These are phyloP conservation scores for Drosophila trapezifrons DNA, from an alignment of 1,140 invertebrate genomes.

Conservation along the genomic window DNA sequence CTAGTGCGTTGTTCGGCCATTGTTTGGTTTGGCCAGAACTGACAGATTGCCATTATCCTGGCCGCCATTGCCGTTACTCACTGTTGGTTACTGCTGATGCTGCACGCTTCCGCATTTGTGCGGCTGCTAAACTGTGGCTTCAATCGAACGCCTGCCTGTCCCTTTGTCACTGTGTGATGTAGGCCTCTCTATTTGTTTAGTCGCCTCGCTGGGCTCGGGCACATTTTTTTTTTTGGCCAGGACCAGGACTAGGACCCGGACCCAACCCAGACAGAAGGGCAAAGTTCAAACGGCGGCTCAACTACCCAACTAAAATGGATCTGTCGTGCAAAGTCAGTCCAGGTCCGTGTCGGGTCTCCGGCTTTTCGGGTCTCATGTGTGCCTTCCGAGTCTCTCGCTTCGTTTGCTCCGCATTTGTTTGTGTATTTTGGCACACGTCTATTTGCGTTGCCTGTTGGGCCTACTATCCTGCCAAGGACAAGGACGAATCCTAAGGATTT, in stretches of 20 bases:
- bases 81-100: constrained; percentile 42
- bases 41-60: constrained; percentile 63
- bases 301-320: constrained; percentile 40
- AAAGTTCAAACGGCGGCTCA: constrained; percentile 63
- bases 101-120: constrained; percentile 47
- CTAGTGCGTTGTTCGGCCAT: constrained; percentile 27
- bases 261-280: constrained; percentile 25
- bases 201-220: constrained; percentile 3
- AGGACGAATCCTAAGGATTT: constrained; percentile 45
- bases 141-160: constrained; percentile 46
- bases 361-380: constrained; percentile 43
- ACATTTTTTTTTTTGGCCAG: constrained; percentile 11
- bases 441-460: constrained; percentile 65
- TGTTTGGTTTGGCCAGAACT: constrained; percentile 70
- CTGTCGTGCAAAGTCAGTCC: constrained; percentile 4
- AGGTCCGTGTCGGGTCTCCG: constrained; percentile 25
- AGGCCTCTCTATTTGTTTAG: constrained; percentile 29
- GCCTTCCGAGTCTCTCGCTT: constrained; percentile 41
- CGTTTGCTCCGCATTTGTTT: constrained; percentile 52
- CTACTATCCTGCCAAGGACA: constrained; percentile 43
- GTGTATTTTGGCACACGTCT: constrained; percentile 58
- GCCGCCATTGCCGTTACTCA: constrained; percentile 36
- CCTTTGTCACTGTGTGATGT: constrained; percentile 28
- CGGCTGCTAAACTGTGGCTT: constrained; percentile 58
- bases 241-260: too few species aligned